A percentile compares a stretch with the other conserved stretches of the same genome.
Evolutionary conservation across 2,888 invertebrate genomes (phyloP).

Genomic region (Tetropium fuscum): DNA sequence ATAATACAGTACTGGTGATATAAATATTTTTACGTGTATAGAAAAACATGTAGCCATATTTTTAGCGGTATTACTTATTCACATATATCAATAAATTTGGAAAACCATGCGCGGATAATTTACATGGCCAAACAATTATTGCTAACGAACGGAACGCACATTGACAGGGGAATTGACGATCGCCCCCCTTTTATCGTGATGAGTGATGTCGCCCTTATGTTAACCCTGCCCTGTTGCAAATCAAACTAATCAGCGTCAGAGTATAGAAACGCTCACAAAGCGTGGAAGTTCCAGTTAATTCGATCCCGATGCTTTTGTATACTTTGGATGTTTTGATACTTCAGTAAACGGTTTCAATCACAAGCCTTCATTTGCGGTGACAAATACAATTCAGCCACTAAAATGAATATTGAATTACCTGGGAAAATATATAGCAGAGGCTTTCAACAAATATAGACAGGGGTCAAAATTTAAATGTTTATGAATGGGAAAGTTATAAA

Average conservation of each 20-base stretch:
- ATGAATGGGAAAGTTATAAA: too few species aligned
- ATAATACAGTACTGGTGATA: too few species aligned
- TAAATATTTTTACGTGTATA: too few species aligned
- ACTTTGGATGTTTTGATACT: slow-evolving; percentile 38
- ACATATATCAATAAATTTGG: too few species aligned
- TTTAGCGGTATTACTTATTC: too few species aligned
- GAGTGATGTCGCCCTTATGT: slow-evolving; percentile 56
- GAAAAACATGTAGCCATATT: too few species aligned
- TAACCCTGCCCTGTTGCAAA: slow-evolving; percentile 56
- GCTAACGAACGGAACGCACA: slow-evolving; percentile 4
- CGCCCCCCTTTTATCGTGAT: slow-evolving; percentile 27
- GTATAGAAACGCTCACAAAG: slow-evolving; percentile 26
- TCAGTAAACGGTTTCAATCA: slow-evolving; percentile 33
- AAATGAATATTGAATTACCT: slow-evolving; percentile 4
- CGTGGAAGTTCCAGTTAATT: slow-evolving; percentile 38
- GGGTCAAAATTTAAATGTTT: too few species aligned
- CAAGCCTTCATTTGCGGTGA: slow-evolving; percentile 1
- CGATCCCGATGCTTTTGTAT: slow-evolving; percentile 36
- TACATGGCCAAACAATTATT: slow-evolving; percentile 1
- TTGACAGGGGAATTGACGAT: slow-evolving; percentile 23
- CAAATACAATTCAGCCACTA: background rate
- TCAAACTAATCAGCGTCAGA: slow-evolving; percentile 56
- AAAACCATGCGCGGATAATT: too few species aligned
- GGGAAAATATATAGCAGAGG: background rate
- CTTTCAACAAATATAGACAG: background rate